Base-by-base conservation (phyloP, 2,113 vertebrate species). In the Neogobius melanostomus region DNA sequence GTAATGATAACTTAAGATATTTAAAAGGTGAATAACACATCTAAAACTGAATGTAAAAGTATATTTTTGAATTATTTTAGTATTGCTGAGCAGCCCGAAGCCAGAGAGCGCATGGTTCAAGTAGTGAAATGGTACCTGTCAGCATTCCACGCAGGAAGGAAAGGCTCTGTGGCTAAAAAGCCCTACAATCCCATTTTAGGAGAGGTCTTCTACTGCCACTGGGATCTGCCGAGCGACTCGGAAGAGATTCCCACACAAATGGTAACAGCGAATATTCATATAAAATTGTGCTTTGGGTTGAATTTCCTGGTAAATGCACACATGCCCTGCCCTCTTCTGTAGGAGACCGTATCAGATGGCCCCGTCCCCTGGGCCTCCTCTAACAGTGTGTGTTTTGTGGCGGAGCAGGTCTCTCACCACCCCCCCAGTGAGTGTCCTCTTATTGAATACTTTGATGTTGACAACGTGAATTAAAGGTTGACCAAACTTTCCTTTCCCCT, bases 331-430 rank as follows among this genome's bases (percentile, higher is more conserved):
- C 11, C 48, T 11, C n/a, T 15, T 65, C 10, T 45, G 10, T n/a
- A 99, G 97, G 97, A 99, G 72, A 84, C 93, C 0, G 90, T 95
- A 67, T 94, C 96, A n/a, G 98, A 98, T 46, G 97, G 96, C 78
- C 98, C 97, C 15, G 88, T 98, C 66, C 96, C 97, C 0, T 94
- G 93, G 93, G 95, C 95, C 87, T 95, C 95, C 60, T 89, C 92
- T 85, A 94, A 92, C 91, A 96, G 91, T 21, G 96, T 99, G 64
- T 95, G 95, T 1, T 99, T 99, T 65, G 96, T 99, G 89, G 95
- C 97, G 71, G 97, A 99, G 90, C 98, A 99, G 93, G 97, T 99
- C 87, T 99, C 98, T 84, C 98, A 99, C 86, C 97, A 99, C 82
- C 97, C 98, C 52, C 98, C 98, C 80, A 99, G 98, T 99, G 91